Evolutionary conservation across 2,888 invertebrate species (phyloP).

Genomic region (Abscondita cerata): DNA sequence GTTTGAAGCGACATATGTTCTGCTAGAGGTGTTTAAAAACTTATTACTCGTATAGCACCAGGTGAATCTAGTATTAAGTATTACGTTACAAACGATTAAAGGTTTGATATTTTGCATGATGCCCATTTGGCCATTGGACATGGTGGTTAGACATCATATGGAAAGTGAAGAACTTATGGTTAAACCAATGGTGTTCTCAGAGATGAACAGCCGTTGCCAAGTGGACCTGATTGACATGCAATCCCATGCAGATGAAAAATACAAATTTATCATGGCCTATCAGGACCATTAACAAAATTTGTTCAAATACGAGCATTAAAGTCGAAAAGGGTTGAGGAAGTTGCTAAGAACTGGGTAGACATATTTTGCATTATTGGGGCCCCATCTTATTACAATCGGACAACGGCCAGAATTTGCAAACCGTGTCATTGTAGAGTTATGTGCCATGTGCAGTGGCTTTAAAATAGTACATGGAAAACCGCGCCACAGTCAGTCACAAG

Average conservation of each 20-base stretch:
- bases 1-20: background rate
- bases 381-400: conserved; percentile 27
- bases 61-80: background rate
- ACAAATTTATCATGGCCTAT: conserved; percentile 29
- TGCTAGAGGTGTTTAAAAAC: background rate
- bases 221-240: conserved; percentile 31
- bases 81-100: conserved; percentile 1
- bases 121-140: background rate
- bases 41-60: background rate
- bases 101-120: background rate
- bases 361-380: conserved; percentile 34
- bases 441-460: background rate
- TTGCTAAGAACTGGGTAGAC: conserved; percentile 19
- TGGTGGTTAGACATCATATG: background rate
- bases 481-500: conserved; percentile 24
- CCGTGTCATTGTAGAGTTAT: conserved; percentile 17
- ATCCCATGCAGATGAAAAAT: conserved; percentile 24
- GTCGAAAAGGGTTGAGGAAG: conserved; percentile 18
- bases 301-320: conserved; percentile 17
- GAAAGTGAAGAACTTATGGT: conserved; percentile 43
- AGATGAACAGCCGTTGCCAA: conserved; percentile 14
- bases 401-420: conserved; percentile 16
- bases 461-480: conserved; percentile 30
- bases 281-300: conserved; percentile 25
- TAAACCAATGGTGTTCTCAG: conserved; percentile 40